Conservation (phyloP, 2,113 vertebrate genomes). For the Petroica traversi region DNA sequence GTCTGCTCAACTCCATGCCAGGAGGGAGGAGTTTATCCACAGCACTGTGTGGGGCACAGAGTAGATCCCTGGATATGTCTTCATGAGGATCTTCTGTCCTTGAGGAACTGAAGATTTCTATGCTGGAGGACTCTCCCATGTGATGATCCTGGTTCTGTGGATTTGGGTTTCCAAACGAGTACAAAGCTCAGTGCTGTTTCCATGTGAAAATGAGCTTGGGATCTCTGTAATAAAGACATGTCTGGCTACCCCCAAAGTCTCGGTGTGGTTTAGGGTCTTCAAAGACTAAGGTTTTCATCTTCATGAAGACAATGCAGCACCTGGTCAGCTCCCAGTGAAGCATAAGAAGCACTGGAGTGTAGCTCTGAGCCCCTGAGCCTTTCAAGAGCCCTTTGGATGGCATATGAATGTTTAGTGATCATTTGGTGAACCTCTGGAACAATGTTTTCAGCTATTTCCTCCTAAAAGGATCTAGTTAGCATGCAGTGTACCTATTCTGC, state of each 20-base stretch:
- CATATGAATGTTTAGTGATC: not conserved
- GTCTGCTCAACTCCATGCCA: not conserved
- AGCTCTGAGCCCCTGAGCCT: not conserved
- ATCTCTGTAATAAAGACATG: not conserved
- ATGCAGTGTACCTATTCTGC: not conserved
- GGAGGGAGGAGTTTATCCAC: not conserved
- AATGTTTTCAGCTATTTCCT: not conserved
- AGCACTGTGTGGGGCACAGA: fast-evolving
- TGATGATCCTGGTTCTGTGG: not conserved
- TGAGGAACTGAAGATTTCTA: not conserved
- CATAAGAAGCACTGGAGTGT: not conserved
- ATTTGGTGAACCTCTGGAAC: not conserved
- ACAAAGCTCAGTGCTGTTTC: not conserved
- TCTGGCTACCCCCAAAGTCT: not conserved
- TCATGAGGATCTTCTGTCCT: not conserved
- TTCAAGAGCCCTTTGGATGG: not conserved
- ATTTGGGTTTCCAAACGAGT: not conserved
- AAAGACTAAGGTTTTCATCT: not conserved
- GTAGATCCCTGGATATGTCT: not conserved
- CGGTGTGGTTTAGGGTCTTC: not conserved
- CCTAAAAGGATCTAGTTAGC: not conserved
- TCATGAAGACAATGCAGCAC: not conserved
- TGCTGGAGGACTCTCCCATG: not conserved
- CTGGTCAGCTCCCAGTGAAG: not conserved
- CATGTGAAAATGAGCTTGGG: fast-evolving